Percentiles rank a stretch among this genome's conserved stretches.
Conservation (phyloP, 1,140 invertebrate species). For the Saxidomus purpurata region DNA sequence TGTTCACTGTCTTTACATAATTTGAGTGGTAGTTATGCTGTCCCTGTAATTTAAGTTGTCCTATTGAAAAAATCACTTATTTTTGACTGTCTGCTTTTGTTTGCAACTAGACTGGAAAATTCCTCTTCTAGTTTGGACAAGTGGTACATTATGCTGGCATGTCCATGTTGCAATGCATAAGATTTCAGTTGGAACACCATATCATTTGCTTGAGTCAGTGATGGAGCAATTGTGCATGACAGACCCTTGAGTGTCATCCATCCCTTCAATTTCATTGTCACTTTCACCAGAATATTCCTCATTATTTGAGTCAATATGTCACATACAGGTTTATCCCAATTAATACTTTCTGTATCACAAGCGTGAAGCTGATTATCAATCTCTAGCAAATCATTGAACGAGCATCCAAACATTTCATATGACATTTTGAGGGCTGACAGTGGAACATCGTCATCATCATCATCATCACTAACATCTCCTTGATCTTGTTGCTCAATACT, state of each 20-base stretch:
- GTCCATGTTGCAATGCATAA: not conserved
- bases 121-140: not conserved
- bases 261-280: not conserved
- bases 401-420: not conserved
- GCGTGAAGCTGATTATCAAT: not conserved
- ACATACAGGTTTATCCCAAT: not conserved
- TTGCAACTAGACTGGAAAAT: too few species aligned
- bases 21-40: too few species aligned
- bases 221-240: not conserved
- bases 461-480: not conserved
- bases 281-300: not conserved
- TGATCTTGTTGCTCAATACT: too few species aligned
- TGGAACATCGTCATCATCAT: not conserved
- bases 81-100: not conserved
- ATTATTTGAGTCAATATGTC: not conserved
- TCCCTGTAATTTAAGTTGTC: too few species aligned
- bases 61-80: too few species aligned
- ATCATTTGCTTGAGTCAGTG: not conserved
- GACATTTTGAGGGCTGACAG: not conserved
- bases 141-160: not conserved
- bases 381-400: not conserved
- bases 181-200: not conserved
- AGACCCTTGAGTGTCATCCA: not conserved
- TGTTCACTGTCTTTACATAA: too few species aligned
- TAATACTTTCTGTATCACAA: not conserved